Evolutionary conservation across 2,797 vertebrate genomes (phyloP), one percentile per base, ranked within the genome.

Genomic region (Poliocrania exsul): DNA sequence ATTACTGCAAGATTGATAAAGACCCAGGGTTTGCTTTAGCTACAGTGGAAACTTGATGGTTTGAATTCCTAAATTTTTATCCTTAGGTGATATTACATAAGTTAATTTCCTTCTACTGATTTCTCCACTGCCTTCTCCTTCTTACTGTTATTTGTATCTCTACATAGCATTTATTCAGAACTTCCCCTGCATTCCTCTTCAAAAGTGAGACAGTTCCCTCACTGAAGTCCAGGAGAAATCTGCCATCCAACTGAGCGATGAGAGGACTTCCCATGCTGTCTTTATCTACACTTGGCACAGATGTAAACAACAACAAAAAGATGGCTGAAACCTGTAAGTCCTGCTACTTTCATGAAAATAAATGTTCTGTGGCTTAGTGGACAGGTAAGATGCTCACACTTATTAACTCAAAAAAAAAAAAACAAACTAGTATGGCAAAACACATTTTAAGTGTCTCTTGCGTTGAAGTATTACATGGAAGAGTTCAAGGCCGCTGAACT

Each of bases 201-300:
- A 70, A 42, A 92, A 88, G 28, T 53, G 37, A 77, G 26, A n/a
- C 10, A 18, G 40, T 42, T 42, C 40, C 5, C 4, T 47, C 17
- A 31, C 20, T n/a, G 20, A 72, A 65, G 16, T 29, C 18, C 19
- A 62, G 60, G 26, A 53, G 60, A 50, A 81, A n/a, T 2, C 11
- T 50, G 11, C 10, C 29, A 73, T 17, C 5, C 1, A 4, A 29
- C 3, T 44, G 10, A 62, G 16, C 24, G 44, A 29, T 0, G 0
- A 4, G 10, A 42, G 13, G 18, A 50, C 70, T 58, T 85, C 21
- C 35, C 56, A n/a, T 18, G 3, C 12, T 49, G 1, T 33, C 13
- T 81, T 81, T 35, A 25, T 29, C 53, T 49, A 51, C 31, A 5
- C 26, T 46, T 70, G 24, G 12, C 18, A 54, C 13, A 66, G 47